A percentile compares a stretch with the other conserved stretches of the same genome.
These are phyloP conservation scores for Aricia artaxerxes DNA, from an alignment of 2,888 invertebrate species.

Conservation along the genomic window DNA sequence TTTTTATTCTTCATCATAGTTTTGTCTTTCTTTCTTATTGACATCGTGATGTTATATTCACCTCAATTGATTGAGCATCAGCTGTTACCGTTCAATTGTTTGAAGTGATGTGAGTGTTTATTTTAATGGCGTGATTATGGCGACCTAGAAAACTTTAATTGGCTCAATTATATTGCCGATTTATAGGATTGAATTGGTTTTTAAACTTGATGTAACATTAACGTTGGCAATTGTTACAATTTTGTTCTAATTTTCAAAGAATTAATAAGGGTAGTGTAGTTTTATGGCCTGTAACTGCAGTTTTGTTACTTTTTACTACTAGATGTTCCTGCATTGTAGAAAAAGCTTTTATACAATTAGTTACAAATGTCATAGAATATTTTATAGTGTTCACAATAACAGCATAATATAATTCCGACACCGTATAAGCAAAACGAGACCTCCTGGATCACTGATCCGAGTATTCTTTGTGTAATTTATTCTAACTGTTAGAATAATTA, in stretches of 20 bases:
- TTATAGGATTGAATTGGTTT: background rate
- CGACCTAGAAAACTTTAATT: slow-evolving; percentile 18
- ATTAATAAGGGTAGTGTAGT: background rate
- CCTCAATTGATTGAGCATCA: background rate
- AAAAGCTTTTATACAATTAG: background rate
- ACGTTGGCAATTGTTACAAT: background rate
- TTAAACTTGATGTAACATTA: background rate
- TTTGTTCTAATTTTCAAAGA: background rate
- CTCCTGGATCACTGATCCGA: too few species aligned
- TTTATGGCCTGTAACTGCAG: background rate
- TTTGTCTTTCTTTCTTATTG: too few species aligned
- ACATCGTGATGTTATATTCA: background rate
- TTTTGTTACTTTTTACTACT: background rate
- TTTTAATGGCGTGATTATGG: slow-evolving; percentile 15
- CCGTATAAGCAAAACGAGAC: too few species aligned
- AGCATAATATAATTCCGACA: too few species aligned
- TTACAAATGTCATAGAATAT: too few species aligned
- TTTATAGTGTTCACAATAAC: too few species aligned
- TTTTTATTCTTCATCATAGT: too few species aligned
- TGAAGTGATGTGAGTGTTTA: background rate
- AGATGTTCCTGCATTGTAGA: background rate
- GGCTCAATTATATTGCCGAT: slow-evolving; percentile 8
- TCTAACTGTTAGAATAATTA: too few species aligned
- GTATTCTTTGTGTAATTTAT: too few species aligned
- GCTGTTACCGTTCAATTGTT: slow-evolving; percentile 8